phyloP scores from a whole-genome alignment of 2,888 invertebrate species.

The Morinoia aosen region DNA sequence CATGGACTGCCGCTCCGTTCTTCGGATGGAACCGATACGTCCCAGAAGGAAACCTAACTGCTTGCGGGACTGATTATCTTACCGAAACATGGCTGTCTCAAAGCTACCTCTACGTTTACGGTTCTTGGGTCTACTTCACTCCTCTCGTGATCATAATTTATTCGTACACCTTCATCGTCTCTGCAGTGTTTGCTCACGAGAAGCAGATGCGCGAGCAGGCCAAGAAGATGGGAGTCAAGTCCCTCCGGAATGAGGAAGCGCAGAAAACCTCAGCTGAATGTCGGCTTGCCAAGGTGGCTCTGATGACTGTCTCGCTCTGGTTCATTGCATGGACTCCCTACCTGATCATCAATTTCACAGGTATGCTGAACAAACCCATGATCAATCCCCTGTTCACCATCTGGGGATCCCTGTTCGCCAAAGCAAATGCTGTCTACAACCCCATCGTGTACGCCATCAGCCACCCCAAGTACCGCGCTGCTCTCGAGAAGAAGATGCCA shows the following conservation, averaged over 20 bases:
- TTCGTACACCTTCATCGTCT: constrained; percentile 71
- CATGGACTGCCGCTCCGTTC: constrained; percentile 71
- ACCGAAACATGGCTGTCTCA: constrained; percentile 61
- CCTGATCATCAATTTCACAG: constrained; percentile 69
- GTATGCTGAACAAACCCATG: constrained; percentile 67
- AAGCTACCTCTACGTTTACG: constrained; percentile 68
- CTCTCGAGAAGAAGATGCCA: constrained; percentile 65
- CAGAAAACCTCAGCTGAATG: constrained; percentile 67
- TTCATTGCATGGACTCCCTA: constrained; percentile 70
- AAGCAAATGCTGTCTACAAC: constrained; percentile 71
- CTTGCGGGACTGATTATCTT: constrained; percentile 72
- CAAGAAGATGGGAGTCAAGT: constrained; percentile 68
- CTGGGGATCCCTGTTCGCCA: constrained; percentile 72
- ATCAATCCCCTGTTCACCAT: constrained; percentile 67
- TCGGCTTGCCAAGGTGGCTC: constrained; percentile 68
- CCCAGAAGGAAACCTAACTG: constrained; percentile 73
- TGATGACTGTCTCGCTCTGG: constrained; percentile 68
- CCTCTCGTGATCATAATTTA: constrained; percentile 70
- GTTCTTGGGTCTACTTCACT: constrained; percentile 60
- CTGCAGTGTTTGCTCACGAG: constrained; percentile 69
- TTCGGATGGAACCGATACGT: constrained; percentile 72
- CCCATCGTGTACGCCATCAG: constrained; percentile 70
- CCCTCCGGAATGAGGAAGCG: constrained; percentile 63
- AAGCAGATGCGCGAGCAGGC: constrained; percentile 69
- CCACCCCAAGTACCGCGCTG: constrained; percentile 69